These are phyloP conservation scores for Alosa sapidissima DNA, from an alignment of 2,797 vertebrate species.

Conservation along the genomic window DNA sequence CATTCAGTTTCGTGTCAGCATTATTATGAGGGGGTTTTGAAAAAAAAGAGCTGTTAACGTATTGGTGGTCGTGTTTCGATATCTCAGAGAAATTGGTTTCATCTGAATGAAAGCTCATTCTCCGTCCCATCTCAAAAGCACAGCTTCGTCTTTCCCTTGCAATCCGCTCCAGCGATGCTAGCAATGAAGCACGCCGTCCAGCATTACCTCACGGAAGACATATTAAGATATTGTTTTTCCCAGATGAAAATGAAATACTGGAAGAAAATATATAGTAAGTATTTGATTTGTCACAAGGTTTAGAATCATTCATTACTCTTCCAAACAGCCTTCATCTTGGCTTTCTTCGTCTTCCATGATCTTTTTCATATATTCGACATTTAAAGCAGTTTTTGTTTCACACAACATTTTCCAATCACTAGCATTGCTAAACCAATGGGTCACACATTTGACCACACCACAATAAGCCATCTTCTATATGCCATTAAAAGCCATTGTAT, in stretches of 20 bases:
- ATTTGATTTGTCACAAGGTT: neutral
- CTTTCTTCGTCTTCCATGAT: neutral
- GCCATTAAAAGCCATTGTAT: slow-evolving; percentile 10
- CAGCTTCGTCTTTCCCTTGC: slow-evolving; percentile 3
- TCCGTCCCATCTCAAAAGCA: slow-evolving; percentile 11
- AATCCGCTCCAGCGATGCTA: neutral
- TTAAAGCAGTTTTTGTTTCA: neutral
- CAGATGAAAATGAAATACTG: neutral
- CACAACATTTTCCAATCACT: neutral
- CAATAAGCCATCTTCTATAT: neutral
- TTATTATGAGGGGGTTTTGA: neutral
- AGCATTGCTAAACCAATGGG: neutral
- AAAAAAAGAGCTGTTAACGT: slow-evolving; percentile 19
- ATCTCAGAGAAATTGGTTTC: slow-evolving; percentile 19
- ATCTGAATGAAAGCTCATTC: slow-evolving; percentile 14
- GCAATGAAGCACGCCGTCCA: neutral
- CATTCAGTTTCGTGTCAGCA: slow-evolving; percentile 6
- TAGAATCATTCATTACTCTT: neutral
- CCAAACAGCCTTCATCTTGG: neutral
- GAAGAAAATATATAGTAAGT: neutral
- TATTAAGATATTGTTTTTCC: neutral
- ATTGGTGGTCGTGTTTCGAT: slow-evolving; percentile 9
- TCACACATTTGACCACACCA: neutral
- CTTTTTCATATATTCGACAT: neutral
- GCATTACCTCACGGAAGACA: slow-evolving; percentile 5